Evolutionary conservation across 2,888 invertebrate species (phyloP), one percentile per base, ranked within the genome.

Genomic region (Bugula neritina): DNA sequence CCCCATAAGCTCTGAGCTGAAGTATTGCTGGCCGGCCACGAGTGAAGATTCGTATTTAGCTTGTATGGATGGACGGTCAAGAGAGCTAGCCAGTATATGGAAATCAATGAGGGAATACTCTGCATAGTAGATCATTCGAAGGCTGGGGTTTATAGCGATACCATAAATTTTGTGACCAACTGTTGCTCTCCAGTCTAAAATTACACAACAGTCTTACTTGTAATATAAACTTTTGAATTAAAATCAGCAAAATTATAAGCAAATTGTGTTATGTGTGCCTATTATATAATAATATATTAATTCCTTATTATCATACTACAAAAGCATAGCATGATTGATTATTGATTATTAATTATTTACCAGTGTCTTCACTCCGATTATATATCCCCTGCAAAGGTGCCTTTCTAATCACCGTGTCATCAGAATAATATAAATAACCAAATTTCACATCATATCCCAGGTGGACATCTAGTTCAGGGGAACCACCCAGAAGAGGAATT

Each of bases 381-480:
- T 43, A 43, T 17, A 43, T 5, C 10, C 43, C 43, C 5, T 10
- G 5, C 43, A 43, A 43, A 43, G 63, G 27, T 3, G 63, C 63
- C 10, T 63, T 63, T 10, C 63, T 63, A 27, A 63, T 63, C 27
- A 34, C 34, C 10, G 13, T 27, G 10, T 63, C 29, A 27, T 63
- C 63, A 13, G 63, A 63, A 27, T 25, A 25, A n/a, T 63, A 63
- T 5, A 63, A 5, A 27, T 31, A 31, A 34, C 10, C 27, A 31
- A 31, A 13, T 10, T 25, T 34, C 3, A 27, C 25, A n/a, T 63
- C 63, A 27, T 63, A 63, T 13, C 63, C 63, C 34, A 63, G 2
- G 31, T 63, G 63, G 10, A 31, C 31, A n/a, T 63, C 63, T 10
- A 34, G 34, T 21, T 63, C 63, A 31, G 63, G 63, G 43, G 43